A percentile compares a stretch with the other conserved stretches of the same genome.
These are phyloP conservation scores for Scotopteryx bipunctaria DNA, from an alignment of 2,888 invertebrate genomes.

Conservation along the genomic window DNA sequence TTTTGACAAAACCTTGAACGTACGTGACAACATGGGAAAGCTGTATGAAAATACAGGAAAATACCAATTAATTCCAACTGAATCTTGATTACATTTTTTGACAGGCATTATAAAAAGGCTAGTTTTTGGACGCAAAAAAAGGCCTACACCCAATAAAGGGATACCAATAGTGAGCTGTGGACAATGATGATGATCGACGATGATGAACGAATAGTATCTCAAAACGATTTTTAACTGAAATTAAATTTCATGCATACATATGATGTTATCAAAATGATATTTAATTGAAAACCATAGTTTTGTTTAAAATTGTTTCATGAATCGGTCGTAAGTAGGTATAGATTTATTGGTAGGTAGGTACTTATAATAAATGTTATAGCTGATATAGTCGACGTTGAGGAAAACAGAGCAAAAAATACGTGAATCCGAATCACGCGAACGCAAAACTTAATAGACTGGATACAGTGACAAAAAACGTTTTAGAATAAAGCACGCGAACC, in stretches of 20 bases:
- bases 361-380: constrained; percentile 6
- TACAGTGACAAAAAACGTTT: constrained; percentile 73
- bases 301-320: neutral
- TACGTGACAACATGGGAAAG: neutral
- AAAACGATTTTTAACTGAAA: constrained; percentile 2
- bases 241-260: neutral
- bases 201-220: no score
- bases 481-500: constrained; percentile 70
- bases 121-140: no score
- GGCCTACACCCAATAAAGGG: no score
- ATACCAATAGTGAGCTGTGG: no score
- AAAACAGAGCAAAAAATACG: constrained; percentile 41
- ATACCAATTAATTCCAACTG: neutral
- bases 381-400: constrained; percentile 20
- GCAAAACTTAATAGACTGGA: constrained; percentile 66
- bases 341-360: constrained; percentile 6
- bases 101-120: neutral
- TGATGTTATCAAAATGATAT: constrained; percentile 2
- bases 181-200: no score
- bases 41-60: neutral
- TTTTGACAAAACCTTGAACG: constrained; percentile 6
- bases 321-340: no score
- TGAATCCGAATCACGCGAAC: constrained; percentile 74
- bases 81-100: neutral
- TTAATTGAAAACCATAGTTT: constrained; percentile 5